phyloP scores from a whole-genome alignment of 2,888 invertebrate species.

The Leucophenga maculata region DNA sequence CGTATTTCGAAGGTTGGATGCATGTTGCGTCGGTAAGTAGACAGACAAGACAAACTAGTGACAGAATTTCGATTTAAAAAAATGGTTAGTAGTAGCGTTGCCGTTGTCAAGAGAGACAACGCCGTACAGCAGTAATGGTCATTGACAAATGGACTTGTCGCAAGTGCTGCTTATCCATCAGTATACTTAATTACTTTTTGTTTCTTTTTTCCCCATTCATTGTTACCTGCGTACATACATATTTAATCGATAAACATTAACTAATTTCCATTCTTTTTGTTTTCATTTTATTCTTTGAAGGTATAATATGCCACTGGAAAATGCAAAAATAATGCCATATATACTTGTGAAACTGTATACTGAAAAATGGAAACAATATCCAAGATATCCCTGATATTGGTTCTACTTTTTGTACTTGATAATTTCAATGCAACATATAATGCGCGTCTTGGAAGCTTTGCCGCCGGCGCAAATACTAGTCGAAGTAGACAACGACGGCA shows the following conservation, averaged over 20 bases:
- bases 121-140: no score
- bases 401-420: conserved; percentile 51
- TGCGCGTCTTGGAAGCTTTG: conserved; percentile 19
- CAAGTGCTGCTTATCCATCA: no score
- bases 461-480: background rate
- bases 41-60: no score
- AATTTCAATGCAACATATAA: conserved; percentile 36
- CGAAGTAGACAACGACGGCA: conserved; percentile 1
- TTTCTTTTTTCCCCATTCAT: no score
- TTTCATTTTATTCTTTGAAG: conserved; percentile 44
- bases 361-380: conserved; percentile 71
- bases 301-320: conserved; percentile 66
- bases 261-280: conserved; percentile 14
- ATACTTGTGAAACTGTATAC: conserved; percentile 65
- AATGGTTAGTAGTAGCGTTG: no score
- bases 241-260: conserved; percentile 10
- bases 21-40: background rate
- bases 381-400: conserved; percentile 70
- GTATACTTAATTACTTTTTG: no score
- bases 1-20: background rate
- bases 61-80: no score
- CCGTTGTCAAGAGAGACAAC: no score
- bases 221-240: no score
- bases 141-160: no score
- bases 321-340: conserved; percentile 67